A percentile compares a stretch with the other conserved stretches of the same genome.
Conservation (phyloP, 2,888 invertebrate species). For the Quadroppia sp. region DNA sequence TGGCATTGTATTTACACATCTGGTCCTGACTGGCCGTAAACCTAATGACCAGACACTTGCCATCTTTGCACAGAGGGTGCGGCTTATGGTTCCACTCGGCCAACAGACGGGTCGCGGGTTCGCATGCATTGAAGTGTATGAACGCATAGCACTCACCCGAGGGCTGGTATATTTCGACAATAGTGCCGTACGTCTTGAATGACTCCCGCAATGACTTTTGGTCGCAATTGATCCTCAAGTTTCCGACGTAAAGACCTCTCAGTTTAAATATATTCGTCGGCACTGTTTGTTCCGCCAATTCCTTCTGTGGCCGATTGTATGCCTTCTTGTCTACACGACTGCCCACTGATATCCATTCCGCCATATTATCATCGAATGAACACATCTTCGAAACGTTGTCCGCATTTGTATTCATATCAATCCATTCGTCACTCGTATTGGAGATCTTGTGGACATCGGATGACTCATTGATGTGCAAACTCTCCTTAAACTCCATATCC, state of each 20-base stretch:
- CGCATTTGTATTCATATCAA: background rate
- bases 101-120: background rate
- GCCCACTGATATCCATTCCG: too few relatives aligned
- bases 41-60: background rate
- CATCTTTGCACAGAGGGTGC: background rate
- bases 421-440: background rate
- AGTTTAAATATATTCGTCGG: background rate
- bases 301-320: background rate
- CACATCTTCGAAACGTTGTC: background rate
- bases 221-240: background rate
- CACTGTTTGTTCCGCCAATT: background rate
- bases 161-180: background rate
- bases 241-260: background rate
- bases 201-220: background rate
- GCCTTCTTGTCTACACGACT: background rate
- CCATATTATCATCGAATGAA: background rate
- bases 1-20: slow-evolving; percentile 1
- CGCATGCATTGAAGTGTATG: background rate
- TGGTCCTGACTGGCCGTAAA: background rate
- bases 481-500: background rate
- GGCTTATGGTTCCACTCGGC: background rate
- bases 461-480: background rate
- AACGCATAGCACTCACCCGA: background rate
- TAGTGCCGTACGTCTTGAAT: background rate
- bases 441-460: background rate